These are phyloP conservation scores for Pangasius djambal DNA, from an alignment of 2,797 vertebrate genomes.

Conservation along the genomic window DNA sequence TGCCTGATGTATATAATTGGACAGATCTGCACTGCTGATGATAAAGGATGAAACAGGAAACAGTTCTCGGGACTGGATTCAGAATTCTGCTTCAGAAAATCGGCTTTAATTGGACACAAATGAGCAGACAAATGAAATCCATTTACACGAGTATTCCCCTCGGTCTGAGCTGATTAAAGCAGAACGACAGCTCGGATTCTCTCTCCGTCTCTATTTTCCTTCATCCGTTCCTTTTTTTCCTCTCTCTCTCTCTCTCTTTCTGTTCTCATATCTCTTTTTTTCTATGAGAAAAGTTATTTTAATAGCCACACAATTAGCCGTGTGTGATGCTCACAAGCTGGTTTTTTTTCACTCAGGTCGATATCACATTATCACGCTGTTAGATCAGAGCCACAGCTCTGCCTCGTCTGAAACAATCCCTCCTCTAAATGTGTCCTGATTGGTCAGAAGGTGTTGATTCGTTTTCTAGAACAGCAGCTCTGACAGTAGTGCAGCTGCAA, in stretches of 20 bases:
- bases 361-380: background rate
- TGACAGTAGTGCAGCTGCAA: background rate
- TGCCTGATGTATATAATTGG: no score
- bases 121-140: slow-evolving; percentile 19
- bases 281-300: background rate
- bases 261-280: background rate
- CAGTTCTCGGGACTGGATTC: background rate
- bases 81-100: background rate
- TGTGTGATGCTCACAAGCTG: no score
- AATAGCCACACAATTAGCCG: background rate
- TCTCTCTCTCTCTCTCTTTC: background rate
- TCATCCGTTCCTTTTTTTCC: background rate
- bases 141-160: background rate
- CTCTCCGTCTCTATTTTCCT: background rate
- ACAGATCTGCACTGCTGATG: background rate
- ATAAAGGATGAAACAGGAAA: background rate
- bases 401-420: background rate
- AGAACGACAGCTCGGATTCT: background rate
- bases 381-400: background rate
- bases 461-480: background rate
- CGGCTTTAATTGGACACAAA: slow-evolving; percentile 13
- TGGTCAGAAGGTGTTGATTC: background rate
- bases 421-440: background rate
- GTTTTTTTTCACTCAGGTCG: background rate
- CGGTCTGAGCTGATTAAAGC: slow-evolving; percentile 12